Evolutionary conservation across 92 coral and sea anemone genomes (phyloP), one percentile per base, ranked within the genome.

Genomic region (Porites rus): DNA sequence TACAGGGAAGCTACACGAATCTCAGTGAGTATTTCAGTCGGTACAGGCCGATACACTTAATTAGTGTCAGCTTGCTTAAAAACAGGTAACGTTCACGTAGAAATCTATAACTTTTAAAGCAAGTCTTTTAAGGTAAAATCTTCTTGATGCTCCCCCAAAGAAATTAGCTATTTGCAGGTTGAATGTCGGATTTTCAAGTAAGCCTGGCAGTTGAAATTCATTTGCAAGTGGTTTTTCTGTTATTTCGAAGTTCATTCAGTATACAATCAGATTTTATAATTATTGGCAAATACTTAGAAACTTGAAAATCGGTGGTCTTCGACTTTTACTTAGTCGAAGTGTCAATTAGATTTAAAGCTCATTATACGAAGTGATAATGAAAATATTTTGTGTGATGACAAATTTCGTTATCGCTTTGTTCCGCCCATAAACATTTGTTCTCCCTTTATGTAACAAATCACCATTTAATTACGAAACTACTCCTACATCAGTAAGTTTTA

Each of bases 91-190:
- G 61, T 50, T 10, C 59, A 16, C 0, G 65, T 1, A 58, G 56
- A 31, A 21, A 31, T 61, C 10, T 38, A 22, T 54, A 68, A 18
- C 11, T 19, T 19, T 66, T 52, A 68, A 28, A 17, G 76, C 28
- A 38, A 38, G 66, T 61, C 28, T 22, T 14, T 69, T 54, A 1
- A 38, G 77, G 71, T 70, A 81, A 54, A 56, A 14, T 13, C 12
- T 38, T 38, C 13, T 19, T 51, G 56, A 17, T 28, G 51, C 54
- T 31, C 43, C 22, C 22, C 14, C 10, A 7, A 43, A 20, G 22
- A 38, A 43, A 81, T 81, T 69, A 81, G 71, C 28, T 81, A 81
- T 81, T 81, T 9, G 71, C 18, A 2, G 16, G 58, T 19, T 51
- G 28, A 13, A 11, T 51, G 60, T 50, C 46, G 46, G 7, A 38